These are phyloP conservation scores for Forficula auricularia DNA, from an alignment of 1,140 invertebrate genomes.

Conservation along the genomic window DNA sequence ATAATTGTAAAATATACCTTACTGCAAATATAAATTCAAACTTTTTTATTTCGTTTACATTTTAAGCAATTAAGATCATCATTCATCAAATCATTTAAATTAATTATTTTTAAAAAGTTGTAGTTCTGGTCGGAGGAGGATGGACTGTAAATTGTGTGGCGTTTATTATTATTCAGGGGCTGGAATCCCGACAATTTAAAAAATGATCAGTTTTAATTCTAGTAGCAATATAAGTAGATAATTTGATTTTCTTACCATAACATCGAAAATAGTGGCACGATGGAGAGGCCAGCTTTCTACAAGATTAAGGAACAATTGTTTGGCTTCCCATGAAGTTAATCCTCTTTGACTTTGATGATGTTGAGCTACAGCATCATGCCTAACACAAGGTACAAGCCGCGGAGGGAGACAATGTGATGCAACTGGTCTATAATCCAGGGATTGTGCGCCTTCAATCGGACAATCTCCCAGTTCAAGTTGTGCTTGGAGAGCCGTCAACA, in stretches of 20 bases:
- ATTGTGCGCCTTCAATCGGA: slow-evolving; percentile 26
- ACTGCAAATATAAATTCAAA: too few species aligned
- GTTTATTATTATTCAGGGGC: too few species aligned
- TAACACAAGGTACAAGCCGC: slow-evolving; percentile 53
- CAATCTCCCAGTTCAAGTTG: slow-evolving; percentile 83
- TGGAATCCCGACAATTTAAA: too few species aligned
- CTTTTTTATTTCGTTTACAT: too few species aligned
- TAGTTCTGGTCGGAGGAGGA: too few species aligned
- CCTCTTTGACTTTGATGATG: slow-evolving; percentile 75
- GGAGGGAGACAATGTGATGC: slow-evolving; percentile 66
- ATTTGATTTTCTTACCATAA: slow-evolving; percentile 43
- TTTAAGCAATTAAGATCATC: too few species aligned
- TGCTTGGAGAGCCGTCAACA: slow-evolving; percentile 82
- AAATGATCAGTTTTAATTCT: too few species aligned
- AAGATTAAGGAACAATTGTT: slow-evolving; percentile 83
- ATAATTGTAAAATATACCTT: too few species aligned
- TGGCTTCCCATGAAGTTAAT: slow-evolving; percentile 67
- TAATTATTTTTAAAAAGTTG: too few species aligned
- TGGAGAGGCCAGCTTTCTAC: slow-evolving; percentile 86
- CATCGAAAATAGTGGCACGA: slow-evolving; percentile 84
- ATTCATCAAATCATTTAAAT: too few species aligned
- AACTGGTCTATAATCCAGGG: slow-evolving; percentile 50
- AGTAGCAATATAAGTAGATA: background rate
- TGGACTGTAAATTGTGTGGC: too few species aligned
- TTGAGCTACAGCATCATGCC: slow-evolving; percentile 59